Base-by-base conservation (phyloP, 2,797 vertebrate species). In the Dallia pectoralis region DNA sequence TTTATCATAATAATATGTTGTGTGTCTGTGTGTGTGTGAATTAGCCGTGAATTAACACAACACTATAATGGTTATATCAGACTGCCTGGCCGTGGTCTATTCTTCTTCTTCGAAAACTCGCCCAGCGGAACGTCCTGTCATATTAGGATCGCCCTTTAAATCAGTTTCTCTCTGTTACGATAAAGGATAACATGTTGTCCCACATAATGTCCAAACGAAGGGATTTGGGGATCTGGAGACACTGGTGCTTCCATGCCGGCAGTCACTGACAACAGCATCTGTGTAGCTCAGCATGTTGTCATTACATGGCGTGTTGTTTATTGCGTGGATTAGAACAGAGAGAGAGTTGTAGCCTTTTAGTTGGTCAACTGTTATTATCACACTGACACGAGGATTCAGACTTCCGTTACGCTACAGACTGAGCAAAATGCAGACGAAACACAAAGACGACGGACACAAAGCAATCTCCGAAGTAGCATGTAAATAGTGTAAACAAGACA, bases 201-300 rank as follows among this genome's bases (percentile, higher is more conserved):
- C 74, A 82, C 74, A 86, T 81, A 15, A 22, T 76, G 63, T 84
- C 71, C 77, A 69, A 82, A 81, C 89, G 84, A 86, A 85, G 48
- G 82, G 85, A 86, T 87, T 83, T 86, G 74, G 71, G 80, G 81
- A 65, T 78, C 76, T 80, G 36, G 73, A 77, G 78, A 75, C 80
- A 36, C 19, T 56, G 22, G 70, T 1, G 49, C 76, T 87, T 74
- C 74, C 67, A 77, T 76, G 75, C 71, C 80, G 72, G 70, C 72
- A 75, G 81, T 6, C 15, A 25, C 59, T 61, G 15, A 3, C 4
- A 12, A 12, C 59, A 14, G 59, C 6, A 40, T 40, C 36, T 40
- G 9, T 40, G 36, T 40, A 40, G 36, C 49, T 9, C 49, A 19
- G 15, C 22, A 22, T 67, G 33, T 27, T 67, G 22, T 44, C 22